phyloP scores from a whole-genome alignment of 2,888 invertebrate species.

The Lottia gigantea region DNA sequence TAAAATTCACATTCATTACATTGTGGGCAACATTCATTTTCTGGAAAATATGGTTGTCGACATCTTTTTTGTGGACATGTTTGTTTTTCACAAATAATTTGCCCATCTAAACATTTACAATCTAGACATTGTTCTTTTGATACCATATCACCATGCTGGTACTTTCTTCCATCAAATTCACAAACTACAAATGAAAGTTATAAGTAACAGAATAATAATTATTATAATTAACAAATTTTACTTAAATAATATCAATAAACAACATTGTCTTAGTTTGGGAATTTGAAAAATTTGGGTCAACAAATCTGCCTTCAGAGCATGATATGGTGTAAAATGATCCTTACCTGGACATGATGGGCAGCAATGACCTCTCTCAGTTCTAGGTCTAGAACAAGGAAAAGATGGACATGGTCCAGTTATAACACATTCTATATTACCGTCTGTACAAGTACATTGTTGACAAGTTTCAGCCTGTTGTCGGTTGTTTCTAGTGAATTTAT shows the following conservation, averaged over 20 bases:
- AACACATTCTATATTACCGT: constrained; percentile 55
- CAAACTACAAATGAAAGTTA: constrained; percentile 43
- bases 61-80: constrained; percentile 44
- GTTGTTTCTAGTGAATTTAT: constrained; percentile 37
- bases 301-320: too few relatives aligned
- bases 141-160: constrained; percentile 47
- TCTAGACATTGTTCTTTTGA: constrained; percentile 46
- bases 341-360: constrained; percentile 59
- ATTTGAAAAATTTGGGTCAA: too few relatives aligned
- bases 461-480: constrained; percentile 45
- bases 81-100: constrained; percentile 39
- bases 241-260: background rate
- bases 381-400: constrained; percentile 48
- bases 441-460: constrained; percentile 54
- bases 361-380: constrained; percentile 48
- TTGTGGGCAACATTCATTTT: constrained; percentile 57
- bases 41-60: constrained; percentile 37
- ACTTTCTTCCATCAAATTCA: constrained; percentile 42
- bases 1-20: constrained; percentile 54
- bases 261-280: too few relatives aligned
- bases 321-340: too few relatives aligned
- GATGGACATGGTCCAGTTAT: constrained; percentile 45
- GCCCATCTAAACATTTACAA: constrained; percentile 53
- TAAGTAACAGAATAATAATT: background rate
- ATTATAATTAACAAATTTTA: background rate